A percentile compares a stretch with the other conserved stretches of the same genome.
These are phyloP conservation scores for Cryptocephalus primarius DNA, from an alignment of 2,888 invertebrate species.

Conservation along the genomic window DNA sequence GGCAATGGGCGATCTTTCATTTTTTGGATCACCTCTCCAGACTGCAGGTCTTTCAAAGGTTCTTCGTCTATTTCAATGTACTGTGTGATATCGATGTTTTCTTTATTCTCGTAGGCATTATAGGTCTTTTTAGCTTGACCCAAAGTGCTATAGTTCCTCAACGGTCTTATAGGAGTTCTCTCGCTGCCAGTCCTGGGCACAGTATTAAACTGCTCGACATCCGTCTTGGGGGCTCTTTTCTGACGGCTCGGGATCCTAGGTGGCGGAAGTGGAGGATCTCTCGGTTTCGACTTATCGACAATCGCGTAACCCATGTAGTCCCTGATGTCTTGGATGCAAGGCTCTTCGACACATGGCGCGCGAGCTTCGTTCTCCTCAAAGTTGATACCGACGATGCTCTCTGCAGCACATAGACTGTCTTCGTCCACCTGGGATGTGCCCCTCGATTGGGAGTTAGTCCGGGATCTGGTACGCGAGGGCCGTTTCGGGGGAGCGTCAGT, in stretches of 20 bases:
- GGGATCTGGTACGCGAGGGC: conserved; percentile 45
- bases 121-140: conserved; percentile 17
- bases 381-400: conserved; percentile 2
- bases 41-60: conserved; percentile 51
- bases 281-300: conserved; percentile 54
- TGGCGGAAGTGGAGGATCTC: conserved; percentile 42
- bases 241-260: conserved; percentile 48
- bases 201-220: conserved; percentile 56
- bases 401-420: conserved; percentile 38
- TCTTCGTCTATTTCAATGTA: conserved; percentile 53
- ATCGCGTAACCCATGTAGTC: conserved; percentile 58
- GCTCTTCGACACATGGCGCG: conserved; percentile 29
- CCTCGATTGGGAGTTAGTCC: conserved; percentile 35
- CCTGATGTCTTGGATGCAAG: conserved; percentile 32
- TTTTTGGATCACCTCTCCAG: conserved; percentile 65
- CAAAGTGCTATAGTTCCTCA: conserved; percentile 49
- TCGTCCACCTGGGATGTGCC: conserved; percentile 5
- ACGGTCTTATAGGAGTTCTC: conserved; percentile 46
- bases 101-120: conserved; percentile 35
- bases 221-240: conserved; percentile 12
- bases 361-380: conserved; percentile 22
- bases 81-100: conserved; percentile 39
- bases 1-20: conserved; percentile 81
- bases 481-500: conserved; percentile 42
- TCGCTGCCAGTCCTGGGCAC: conserved; percentile 42